Evolutionary conservation across 1,140 invertebrate genomes (phyloP), one percentile per base, ranked within the genome.

Genomic region (Rhopalosiphum padi): DNA sequence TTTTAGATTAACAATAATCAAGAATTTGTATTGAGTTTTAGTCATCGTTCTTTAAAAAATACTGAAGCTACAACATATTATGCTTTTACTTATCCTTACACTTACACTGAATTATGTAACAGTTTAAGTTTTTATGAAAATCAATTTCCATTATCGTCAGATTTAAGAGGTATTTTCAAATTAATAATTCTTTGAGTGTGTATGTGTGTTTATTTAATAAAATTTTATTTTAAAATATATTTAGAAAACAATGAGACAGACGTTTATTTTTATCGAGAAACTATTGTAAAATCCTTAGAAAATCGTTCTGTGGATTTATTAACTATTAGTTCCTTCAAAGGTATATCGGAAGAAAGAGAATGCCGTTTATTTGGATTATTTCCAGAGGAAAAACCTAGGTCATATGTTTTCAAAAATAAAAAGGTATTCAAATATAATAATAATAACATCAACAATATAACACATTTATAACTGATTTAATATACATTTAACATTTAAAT

Each of bases 31-130:
- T 98, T 98, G 95, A 97, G 97, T 89, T 99, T 98, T 95, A 97
- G 96, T 94, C 97, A 97, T 95, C 96, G 96, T 30, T 97, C 97
- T 53, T 96, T 97, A 53, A 97, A 98, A 94, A 97, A 97, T 95
- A 94, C 95, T 43, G 97, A 97, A 94, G 97, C 97, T 8, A 96
- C 97, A 25, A 97, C 97, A 41, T 99, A 98, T 95, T 98, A 99
- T 96, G 98, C 98, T 2, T 99, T 99, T 95, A 98, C 98, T 48
- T 99, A 98, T 95, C 98, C 98, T 37, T 99, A 97, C 95, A 97
- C 98, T 0, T 99, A 98, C 95, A 96, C 96, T 0, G 98, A 99
- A 94, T 95, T 98, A 86, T 97, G 98, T 95, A 96, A 97, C 94
- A 96, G 97, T 94, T 95, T 98, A 30, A 95, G 96, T 93, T 96